Evolutionary conservation across 2,113 vertebrate genomes (phyloP).

Genomic region (Xenopus tropicalis): DNA sequence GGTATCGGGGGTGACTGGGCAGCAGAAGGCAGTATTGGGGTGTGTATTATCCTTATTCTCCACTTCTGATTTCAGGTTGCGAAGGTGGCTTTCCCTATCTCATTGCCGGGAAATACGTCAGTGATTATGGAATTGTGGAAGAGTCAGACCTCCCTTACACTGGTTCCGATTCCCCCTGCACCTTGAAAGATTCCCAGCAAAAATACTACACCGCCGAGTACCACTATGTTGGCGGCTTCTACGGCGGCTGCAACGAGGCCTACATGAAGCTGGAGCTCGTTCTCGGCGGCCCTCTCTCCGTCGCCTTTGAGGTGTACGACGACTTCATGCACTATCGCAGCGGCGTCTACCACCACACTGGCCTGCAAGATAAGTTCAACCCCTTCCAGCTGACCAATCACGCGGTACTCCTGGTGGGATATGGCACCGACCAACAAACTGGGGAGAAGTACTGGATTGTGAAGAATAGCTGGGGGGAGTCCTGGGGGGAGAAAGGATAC

Average conservation of each 20-base stretch:
- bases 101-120: slow-evolving; percentile 81
- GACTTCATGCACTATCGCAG: slow-evolving; percentile 81
- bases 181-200: slow-evolving; percentile 60
- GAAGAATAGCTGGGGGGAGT: slow-evolving; percentile 92
- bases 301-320: slow-evolving; percentile 85
- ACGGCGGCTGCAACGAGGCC: slow-evolving; percentile 88
- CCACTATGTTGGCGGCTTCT: slow-evolving; percentile 90
- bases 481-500: slow-evolving; percentile 86
- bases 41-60: too few relatives aligned
- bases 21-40: too few relatives aligned
- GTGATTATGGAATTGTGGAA: slow-evolving; percentile 91
- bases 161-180: slow-evolving; percentile 68
- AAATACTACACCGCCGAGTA: slow-evolving; percentile 79
- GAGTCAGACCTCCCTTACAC: slow-evolving; percentile 85
- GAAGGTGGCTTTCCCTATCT: slow-evolving; percentile 93
- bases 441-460: slow-evolving; percentile 88
- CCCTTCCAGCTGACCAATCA: slow-evolving; percentile 95
- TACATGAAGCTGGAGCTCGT: slow-evolving; percentile 90
- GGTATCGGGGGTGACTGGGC: too few relatives aligned
- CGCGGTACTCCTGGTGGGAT: slow-evolving; percentile 89
- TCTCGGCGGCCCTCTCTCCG: slow-evolving; percentile 74
- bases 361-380: slow-evolving; percentile 75
- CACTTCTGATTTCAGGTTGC: slow-evolving; percentile 76
- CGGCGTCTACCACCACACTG: slow-evolving; percentile 91
- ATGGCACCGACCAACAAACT: slow-evolving; percentile 69